Evolutionary conservation across 2,113 vertebrate genomes (phyloP).

Genomic region (Bagarius yarrelli): DNA sequence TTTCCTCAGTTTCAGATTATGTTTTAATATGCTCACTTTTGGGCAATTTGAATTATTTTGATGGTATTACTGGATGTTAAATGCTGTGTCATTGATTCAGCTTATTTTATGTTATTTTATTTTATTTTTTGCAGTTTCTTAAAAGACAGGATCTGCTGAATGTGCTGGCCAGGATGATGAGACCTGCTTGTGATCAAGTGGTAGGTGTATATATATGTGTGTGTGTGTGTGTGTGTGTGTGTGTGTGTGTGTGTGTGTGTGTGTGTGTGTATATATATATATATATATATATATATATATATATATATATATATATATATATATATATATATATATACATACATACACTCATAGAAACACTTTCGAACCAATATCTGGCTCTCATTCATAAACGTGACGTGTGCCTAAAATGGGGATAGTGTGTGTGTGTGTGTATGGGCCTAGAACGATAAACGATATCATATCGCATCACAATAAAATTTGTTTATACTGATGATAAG

Average conservation of each 20-base stretch:
- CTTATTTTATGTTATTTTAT: not conserved
- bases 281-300: too few relatives aligned
- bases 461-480: too few relatives aligned
- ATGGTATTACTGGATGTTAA: not conserved
- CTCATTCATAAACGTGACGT: too few relatives aligned
- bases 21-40: not conserved
- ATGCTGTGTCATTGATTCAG: not conserved
- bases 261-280: too few relatives aligned
- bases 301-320: not conserved
- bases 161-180: slow-evolving; percentile 96
- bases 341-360: not conserved
- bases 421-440: too few relatives aligned
- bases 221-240: too few relatives aligned
- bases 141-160: slow-evolving; percentile 97
- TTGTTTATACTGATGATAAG: too few relatives aligned
- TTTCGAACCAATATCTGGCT: not conserved
- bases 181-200: slow-evolving; percentile 94
- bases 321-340: slow-evolving; percentile 25
- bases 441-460: too few relatives aligned
- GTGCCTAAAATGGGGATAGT: too few relatives aligned
- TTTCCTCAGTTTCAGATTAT: not conserved
- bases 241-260: too few relatives aligned
- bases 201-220: slow-evolving; percentile 72
- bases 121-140: slow-evolving; percentile 79
- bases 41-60: not conserved